These are phyloP conservation scores for Caenorhabditis sp. DNA, from an alignment of 2,888 invertebrate genomes.

Conservation along the genomic window DNA sequence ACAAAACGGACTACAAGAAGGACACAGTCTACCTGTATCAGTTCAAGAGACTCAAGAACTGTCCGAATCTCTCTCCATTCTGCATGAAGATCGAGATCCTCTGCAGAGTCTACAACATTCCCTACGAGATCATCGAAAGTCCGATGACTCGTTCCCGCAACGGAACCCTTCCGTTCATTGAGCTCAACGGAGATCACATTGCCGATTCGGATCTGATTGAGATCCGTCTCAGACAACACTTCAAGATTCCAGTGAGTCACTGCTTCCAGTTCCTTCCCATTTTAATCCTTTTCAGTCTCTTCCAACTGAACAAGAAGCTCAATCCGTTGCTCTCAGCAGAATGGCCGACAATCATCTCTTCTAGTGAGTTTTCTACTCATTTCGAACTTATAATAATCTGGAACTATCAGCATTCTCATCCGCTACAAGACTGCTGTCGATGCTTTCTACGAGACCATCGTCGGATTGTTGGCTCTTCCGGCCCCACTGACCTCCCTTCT, in stretches of 20 bases:
- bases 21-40: conserved; percentile 80
- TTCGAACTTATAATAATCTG: background rate
- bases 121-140: conserved; percentile 68
- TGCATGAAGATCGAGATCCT: conserved; percentile 80
- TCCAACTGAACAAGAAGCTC: conserved; percentile 49
- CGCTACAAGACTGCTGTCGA: conserved; percentile 37
- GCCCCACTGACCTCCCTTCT: conserved; percentile 13
- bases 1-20: conserved; percentile 67
- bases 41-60: conserved; percentile 73
- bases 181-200: conserved; percentile 64
- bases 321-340: conserved; percentile 52
- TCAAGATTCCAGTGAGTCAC: conserved; percentile 55
- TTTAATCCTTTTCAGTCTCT: conserved; percentile 15
- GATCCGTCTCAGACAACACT: conserved; percentile 49
- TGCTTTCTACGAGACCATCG: conserved; percentile 35
- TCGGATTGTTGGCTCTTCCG: conserved; percentile 38
- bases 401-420: conserved; percentile 42
- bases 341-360: conserved; percentile 62
- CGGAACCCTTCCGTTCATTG: conserved; percentile 59
- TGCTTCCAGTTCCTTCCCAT: too few species aligned
- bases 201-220: conserved; percentile 63
- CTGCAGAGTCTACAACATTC: conserved; percentile 76
- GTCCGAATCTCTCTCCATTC: conserved; percentile 80
- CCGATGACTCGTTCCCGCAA: conserved; percentile 39
- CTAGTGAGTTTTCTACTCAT: conserved; percentile 28